A percentile compares a stretch with the other conserved stretches of the same genome.
Evolutionary conservation across 1,140 invertebrate genomes (phyloP).

Genomic region (Zaprionus davidi): DNA sequence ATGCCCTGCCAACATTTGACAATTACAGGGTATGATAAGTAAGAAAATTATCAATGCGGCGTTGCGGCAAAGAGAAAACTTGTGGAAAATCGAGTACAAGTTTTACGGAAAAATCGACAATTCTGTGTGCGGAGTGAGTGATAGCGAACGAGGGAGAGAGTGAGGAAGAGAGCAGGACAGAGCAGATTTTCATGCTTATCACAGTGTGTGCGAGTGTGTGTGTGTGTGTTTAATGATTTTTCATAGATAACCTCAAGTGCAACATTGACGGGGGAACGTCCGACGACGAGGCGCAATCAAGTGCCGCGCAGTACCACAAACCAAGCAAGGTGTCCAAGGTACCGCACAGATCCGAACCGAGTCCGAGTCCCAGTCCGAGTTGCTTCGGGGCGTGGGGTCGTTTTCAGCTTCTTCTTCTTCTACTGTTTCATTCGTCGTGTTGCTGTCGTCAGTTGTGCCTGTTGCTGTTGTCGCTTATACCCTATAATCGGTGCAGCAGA

Average conservation of each 20-base stretch:
- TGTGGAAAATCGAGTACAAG: slow-evolving; percentile 21
- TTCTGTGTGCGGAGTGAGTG: slow-evolving; percentile 3
- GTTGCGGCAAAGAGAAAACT: background rate
- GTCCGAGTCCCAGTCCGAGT: background rate
- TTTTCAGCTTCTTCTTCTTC: background rate
- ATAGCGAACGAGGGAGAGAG: background rate
- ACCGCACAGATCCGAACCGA: background rate
- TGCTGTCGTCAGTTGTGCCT: slow-evolving; percentile 20
- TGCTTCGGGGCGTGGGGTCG: slow-evolving; percentile 40
- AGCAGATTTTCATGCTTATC: slow-evolving; percentile 62
- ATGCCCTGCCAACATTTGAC: background rate
- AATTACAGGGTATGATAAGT: slow-evolving; percentile 13
- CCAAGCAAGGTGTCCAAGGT: slow-evolving; percentile 4
- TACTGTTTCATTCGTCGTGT: slow-evolving; percentile 4
- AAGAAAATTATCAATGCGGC: slow-evolving; percentile 11
- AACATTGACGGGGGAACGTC: slow-evolving; percentile 59
- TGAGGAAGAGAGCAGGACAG: slow-evolving; percentile 28
- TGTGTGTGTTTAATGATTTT: slow-evolving; percentile 66
- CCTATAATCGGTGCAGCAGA: background rate
- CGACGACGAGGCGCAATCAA: slow-evolving; percentile 29
- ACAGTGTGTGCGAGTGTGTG: slow-evolving; percentile 12
- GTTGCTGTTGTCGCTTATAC: slow-evolving; percentile 12
- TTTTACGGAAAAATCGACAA: slow-evolving; percentile 18
- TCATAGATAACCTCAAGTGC: slow-evolving; percentile 68
- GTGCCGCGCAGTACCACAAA: slow-evolving; percentile 30